Evolutionary conservation across 2,113 vertebrate genomes (phyloP).

Genomic region (Triplophysa dalaica): DNA sequence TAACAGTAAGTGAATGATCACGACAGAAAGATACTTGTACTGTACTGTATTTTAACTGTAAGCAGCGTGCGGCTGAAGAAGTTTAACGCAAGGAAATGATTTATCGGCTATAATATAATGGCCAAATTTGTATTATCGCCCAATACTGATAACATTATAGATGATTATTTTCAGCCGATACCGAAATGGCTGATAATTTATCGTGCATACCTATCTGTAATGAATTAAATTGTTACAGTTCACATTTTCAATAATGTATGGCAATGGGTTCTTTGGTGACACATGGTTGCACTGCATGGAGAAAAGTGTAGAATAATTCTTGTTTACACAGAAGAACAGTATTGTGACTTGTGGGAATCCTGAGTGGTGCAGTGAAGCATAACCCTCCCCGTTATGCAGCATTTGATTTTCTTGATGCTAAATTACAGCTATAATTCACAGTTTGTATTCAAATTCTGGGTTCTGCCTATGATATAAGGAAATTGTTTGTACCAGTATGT

Average conservation of each 20-base stretch:
- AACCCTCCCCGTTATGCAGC: slow-evolving; percentile 5
- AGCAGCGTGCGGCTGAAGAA: too few species aligned
- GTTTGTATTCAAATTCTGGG: background rate
- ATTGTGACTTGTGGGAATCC: background rate
- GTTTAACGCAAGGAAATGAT: too few species aligned
- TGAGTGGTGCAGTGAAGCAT: slow-evolving; percentile 28
- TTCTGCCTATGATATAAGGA: background rate
- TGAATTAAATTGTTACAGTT: background rate
- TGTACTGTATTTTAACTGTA: too few species aligned
- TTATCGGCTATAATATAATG: too few species aligned
- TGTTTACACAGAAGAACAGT: background rate
- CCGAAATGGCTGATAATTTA: too few species aligned
- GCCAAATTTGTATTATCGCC: too few species aligned
- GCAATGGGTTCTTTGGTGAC: background rate
- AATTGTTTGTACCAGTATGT: background rate
- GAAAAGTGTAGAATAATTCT: background rate
- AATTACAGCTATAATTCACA: background rate
- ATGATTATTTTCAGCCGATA: too few species aligned
- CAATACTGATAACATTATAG: too few species aligned
- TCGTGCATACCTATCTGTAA: background rate
- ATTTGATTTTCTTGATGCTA: slow-evolving; percentile 2
- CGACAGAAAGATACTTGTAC: too few species aligned
- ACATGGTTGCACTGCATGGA: background rate
- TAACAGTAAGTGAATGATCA: too few species aligned
- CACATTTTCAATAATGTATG: background rate